These are phyloP conservation scores for Gerris lacustris DNA, from an alignment of 2,888 invertebrate species.

Conservation along the genomic window DNA sequence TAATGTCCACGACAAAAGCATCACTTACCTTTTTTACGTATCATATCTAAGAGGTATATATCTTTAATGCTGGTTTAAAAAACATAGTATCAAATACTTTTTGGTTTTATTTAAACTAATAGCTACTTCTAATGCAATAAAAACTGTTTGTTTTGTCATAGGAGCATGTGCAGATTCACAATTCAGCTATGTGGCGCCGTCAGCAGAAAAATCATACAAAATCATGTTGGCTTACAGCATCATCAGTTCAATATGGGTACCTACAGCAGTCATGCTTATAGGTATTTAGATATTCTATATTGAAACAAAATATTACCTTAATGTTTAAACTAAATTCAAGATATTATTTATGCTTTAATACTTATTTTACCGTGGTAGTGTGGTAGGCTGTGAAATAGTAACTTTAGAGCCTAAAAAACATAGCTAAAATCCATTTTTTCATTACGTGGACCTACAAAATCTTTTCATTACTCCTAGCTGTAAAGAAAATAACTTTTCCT, in stretches of 20 bases:
- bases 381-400: too few relatives aligned
- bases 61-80: too few relatives aligned
- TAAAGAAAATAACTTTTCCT: too few relatives aligned
- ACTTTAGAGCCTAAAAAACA: too few relatives aligned
- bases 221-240: constrained; percentile 18
- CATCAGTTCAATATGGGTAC: constrained; percentile 23
- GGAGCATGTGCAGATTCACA: background rate
- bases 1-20: background rate
- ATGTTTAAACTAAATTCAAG: too few relatives aligned
- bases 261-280: constrained; percentile 21
- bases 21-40: background rate
- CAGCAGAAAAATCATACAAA: constrained; percentile 18
- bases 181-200: background rate
- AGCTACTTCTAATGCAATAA: background rate
- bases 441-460: too few relatives aligned
- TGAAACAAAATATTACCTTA: too few relatives aligned
- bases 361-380: too few relatives aligned
- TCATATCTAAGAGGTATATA: background rate
- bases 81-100: too few relatives aligned
- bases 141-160: background rate
- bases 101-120: background rate
- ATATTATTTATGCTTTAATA: too few relatives aligned
- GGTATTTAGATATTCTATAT: constrained; percentile 12
- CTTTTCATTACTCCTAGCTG: too few relatives aligned
- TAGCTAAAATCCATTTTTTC: too few relatives aligned